Conservation (phyloP, 2,113 vertebrate genomes). For the zebrafish (Danio rerio) region GRCz12tu NC_133195.1:14411001-14411500, state of each 20-base stretch:
- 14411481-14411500: too few species aligned
- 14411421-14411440: neutral
- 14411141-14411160: slow-evolving; percentile 26
- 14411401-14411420: neutral
- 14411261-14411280: neutral
- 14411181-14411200: slow-evolving; percentile 7
- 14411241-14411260: neutral
- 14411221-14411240: neutral
- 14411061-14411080: too few species aligned
- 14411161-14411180: slow-evolving; percentile 32
- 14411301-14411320: neutral
- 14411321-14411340: neutral
- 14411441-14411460: neutral
- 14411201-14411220: neutral
- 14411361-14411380: neutral
- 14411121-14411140: neutral
- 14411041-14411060: neutral
- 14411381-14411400: neutral
- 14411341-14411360: neutral
- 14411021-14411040: too few species aligned
- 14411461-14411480: neutral
- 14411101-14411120: neutral
- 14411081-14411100: neutral
- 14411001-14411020: neutral
- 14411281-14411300: neutral